Evolutionary conservation across 2,888 invertebrate genomes (phyloP).

Genomic region (Zygothrica quintamaculata): DNA sequence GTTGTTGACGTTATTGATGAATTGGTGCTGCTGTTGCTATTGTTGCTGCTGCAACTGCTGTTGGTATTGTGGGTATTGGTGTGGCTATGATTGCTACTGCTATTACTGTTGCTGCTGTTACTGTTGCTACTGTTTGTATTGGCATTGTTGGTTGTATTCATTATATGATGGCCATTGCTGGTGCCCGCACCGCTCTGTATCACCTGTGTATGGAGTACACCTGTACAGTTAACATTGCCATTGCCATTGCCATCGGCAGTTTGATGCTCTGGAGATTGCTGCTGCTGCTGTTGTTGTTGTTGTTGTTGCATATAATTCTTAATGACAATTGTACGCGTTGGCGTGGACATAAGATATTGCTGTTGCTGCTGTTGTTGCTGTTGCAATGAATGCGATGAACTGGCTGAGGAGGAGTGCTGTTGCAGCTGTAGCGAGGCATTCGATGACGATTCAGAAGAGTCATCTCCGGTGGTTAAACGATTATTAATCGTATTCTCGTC

Average conservation of each 20-base stretch:
- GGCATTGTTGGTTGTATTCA: constrained; percentile 34
- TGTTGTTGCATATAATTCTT: constrained; percentile 83
- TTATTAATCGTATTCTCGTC: constrained; percentile 73
- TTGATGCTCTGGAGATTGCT: constrained; percentile 28
- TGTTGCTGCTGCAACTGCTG: constrained; percentile 28
- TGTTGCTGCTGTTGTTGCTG: constrained; percentile 72
- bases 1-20: not conserved
- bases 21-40: constrained; percentile 38
- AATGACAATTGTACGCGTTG: constrained; percentile 82
- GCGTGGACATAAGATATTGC: constrained; percentile 72
- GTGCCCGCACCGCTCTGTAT: constrained; percentile 77
- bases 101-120: constrained; percentile 27
- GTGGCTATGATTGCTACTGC: constrained; percentile 19
- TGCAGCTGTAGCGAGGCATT: constrained; percentile 73
- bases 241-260: too few species aligned
- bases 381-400: constrained; percentile 52
- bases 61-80: constrained; percentile 11
- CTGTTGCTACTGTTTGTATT: constrained; percentile 24
- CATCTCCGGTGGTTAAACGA: constrained; percentile 81
- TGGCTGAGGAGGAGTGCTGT: constrained; percentile 63
- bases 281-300: constrained; percentile 61
- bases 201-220: constrained; percentile 72
- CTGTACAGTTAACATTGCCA: constrained; percentile 38
- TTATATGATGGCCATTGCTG: constrained; percentile 75
- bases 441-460: constrained; percentile 82